A percentile compares a stretch with the other conserved stretches of the same genome.
These are phyloP conservation scores for Hyperopisus bebe DNA, from an alignment of 2,113 vertebrate species.

Conservation along the genomic window DNA sequence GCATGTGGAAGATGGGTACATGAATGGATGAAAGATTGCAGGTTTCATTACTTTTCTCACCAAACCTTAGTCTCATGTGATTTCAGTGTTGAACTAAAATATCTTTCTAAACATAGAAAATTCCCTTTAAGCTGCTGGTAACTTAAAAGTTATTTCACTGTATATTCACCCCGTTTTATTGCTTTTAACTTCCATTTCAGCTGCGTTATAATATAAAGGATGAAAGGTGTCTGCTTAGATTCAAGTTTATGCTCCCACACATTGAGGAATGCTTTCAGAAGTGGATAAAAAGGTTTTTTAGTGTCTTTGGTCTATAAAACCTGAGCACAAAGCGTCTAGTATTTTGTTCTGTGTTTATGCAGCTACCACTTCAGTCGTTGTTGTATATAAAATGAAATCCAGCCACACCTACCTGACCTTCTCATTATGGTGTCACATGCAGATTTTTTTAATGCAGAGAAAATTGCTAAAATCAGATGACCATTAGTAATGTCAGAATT, in stretches of 20 bases:
- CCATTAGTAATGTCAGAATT: neutral
- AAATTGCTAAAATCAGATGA: neutral
- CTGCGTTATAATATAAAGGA: conserved; percentile 4
- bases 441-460: neutral
- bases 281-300: neutral
- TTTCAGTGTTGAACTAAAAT: neutral
- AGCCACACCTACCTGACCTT: neutral
- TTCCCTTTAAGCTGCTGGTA: neutral
- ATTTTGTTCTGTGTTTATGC: neutral
- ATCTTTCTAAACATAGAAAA: conserved; percentile 2
- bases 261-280: neutral
- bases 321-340: too few relatives aligned
- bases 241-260: neutral
- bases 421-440: neutral
- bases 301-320: neutral
- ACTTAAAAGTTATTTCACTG: neutral
- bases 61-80: neutral
- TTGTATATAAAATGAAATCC: neutral
- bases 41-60: neutral
- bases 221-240: conserved; percentile 8
- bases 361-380: neutral
- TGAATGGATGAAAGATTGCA: neutral
- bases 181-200: neutral
- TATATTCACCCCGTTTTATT: neutral
- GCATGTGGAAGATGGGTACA: neutral